phyloP scores from a whole-genome alignment of 2,888 invertebrate genomes.

The Matsumyia berberina region DNA sequence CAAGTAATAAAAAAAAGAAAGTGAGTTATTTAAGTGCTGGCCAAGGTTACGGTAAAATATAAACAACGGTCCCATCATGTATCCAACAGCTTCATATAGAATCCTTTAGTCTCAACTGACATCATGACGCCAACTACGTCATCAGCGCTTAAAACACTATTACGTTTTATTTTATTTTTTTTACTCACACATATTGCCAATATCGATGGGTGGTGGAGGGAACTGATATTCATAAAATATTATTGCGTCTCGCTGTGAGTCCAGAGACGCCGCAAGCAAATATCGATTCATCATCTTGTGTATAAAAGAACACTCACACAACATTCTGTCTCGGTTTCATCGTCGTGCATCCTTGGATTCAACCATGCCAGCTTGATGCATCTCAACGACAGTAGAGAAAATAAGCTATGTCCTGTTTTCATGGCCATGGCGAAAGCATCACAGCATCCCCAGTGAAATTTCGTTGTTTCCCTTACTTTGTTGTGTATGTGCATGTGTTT shows the following conservation, averaged over 20 bases:
- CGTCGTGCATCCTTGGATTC: slow-evolving; percentile 37
- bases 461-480: background rate
- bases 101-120: background rate
- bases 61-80: too few relatives aligned
- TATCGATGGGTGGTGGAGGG: background rate
- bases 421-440: slow-evolving; percentile 50
- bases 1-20: too few relatives aligned
- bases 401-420: slow-evolving; percentile 51
- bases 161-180: slow-evolving; percentile 27
- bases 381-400: slow-evolving; percentile 45
- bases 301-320: slow-evolving; percentile 6
- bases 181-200: background rate
- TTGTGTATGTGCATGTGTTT: slow-evolving; percentile 23
- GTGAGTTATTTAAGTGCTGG: too few relatives aligned
- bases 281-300: slow-evolving; percentile 63
- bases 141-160: slow-evolving; percentile 10
- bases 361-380: slow-evolving; percentile 26
- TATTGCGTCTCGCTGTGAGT: slow-evolving; percentile 34
- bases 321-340: slow-evolving; percentile 18
- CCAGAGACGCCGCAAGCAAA: slow-evolving; percentile 46
- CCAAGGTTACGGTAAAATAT: too few relatives aligned
- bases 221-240: slow-evolving; percentile 24
- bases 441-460: slow-evolving; percentile 16
- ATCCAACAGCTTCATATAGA: slow-evolving; percentile 2
- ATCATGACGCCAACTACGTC: slow-evolving; percentile 15